Conservation (phyloP, 37 sponge, comb jelly and placozoan species). For the Ianthella basta region DNA sequence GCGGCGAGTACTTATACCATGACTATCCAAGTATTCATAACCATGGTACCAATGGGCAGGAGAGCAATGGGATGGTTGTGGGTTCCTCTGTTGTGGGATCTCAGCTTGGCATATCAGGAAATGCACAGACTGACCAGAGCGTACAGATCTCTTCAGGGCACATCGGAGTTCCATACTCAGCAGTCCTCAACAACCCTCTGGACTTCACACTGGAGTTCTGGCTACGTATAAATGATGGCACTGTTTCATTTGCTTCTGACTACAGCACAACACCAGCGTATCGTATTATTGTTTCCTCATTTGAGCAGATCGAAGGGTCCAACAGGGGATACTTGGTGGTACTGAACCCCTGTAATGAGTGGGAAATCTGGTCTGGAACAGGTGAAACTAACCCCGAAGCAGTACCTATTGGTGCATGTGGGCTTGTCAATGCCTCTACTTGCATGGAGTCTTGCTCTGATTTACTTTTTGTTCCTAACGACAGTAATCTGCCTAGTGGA, state of each 20-base stretch:
- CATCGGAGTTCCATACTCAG: conserved; percentile 37
- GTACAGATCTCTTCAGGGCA: conserved; percentile 35
- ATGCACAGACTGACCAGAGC: conserved; percentile 51
- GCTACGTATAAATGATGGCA: conserved; percentile 18
- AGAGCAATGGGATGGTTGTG: not conserved
- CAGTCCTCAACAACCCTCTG: conserved; percentile 3
- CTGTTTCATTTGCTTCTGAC: not conserved
- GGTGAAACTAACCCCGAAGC: conserved; percentile 14
- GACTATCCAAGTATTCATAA: conserved; percentile 21
- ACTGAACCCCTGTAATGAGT: conserved; percentile 73
- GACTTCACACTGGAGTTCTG: conserved; percentile 72
- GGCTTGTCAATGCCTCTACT: not conserved
- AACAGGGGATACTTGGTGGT: conserved; percentile 59
- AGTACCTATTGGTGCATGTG: not conserved
- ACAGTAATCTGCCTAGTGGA: conserved; percentile 45
- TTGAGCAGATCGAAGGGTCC: not conserved
- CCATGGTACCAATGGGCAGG: not conserved
- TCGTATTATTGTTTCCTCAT: conserved; percentile 17
- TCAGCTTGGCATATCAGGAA: conserved; percentile 66
- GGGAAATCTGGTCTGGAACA: conserved; percentile 74
- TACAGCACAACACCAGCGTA: not conserved
- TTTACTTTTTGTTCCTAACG: not conserved
- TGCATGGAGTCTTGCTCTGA: conserved; percentile 46
- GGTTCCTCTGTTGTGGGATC: not conserved
- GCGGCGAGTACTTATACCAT: conserved; percentile 24